These are phyloP conservation scores for Chymomyza fuscimana DNA, from an alignment of 2,888 invertebrate genomes.

Conservation along the genomic window DNA sequence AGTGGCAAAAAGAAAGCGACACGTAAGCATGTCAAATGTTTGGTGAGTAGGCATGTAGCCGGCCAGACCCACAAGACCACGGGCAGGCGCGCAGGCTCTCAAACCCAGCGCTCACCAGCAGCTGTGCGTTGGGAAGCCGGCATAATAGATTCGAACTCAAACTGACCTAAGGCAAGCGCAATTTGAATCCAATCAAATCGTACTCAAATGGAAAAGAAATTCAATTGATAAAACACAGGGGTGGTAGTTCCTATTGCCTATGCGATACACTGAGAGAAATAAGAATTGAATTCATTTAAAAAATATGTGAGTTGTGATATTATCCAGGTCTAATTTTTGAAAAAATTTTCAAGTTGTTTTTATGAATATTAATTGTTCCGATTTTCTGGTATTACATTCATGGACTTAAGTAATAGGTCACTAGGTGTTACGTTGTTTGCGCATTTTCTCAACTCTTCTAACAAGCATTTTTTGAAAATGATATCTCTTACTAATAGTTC, in stretches of 20 bases:
- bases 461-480: no score
- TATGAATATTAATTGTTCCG: no score
- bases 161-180: conserved; percentile 13
- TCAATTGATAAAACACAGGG: background rate
- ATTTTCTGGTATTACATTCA: no score
- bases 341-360: no score
- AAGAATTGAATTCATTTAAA: background rate
- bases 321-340: no score
- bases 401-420: no score
- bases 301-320: no score
- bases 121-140: background rate
- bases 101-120: background rate
- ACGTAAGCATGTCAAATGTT: conserved; percentile 4
- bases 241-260: background rate
- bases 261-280: background rate
- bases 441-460: no score
- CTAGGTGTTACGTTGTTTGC: no score
- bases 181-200: background rate
- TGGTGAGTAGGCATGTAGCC: background rate
- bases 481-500: no score
- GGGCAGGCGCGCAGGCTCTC: background rate
- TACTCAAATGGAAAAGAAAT: background rate
- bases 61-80: background rate
- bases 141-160: conserved; percentile 7
- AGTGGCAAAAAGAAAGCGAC: conserved; percentile 1